phyloP scores from a whole-genome alignment of 2,888 invertebrate species.

The Eupithecia insigniata region DNA sequence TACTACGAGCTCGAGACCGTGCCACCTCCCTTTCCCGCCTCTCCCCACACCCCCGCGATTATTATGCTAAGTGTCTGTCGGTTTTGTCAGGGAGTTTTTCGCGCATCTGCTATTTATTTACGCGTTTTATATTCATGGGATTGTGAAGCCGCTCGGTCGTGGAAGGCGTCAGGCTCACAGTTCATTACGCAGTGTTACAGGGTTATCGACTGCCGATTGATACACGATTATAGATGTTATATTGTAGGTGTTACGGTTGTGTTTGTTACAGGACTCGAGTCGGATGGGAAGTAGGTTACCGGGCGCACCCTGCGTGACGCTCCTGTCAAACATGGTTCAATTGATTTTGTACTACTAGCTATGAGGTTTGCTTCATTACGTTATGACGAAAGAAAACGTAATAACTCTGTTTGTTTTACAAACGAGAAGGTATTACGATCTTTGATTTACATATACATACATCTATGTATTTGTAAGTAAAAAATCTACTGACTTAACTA shows the following conservation, averaged over 20 bases:
- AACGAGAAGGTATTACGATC: neutral
- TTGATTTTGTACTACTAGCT: slow-evolving; percentile 64
- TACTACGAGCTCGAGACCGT: slow-evolving; percentile 34
- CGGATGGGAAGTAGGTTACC: slow-evolving; percentile 62
- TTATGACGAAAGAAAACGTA: neutral
- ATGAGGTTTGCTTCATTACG: slow-evolving; percentile 5
- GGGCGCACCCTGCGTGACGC: slow-evolving; percentile 71
- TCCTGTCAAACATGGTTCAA: slow-evolving; percentile 66
- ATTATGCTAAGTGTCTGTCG: slow-evolving; percentile 82
- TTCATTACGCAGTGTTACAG: slow-evolving; percentile 76
- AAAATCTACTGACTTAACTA: neutral
- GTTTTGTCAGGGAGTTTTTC: slow-evolving; percentile 80
- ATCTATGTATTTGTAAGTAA: neutral
- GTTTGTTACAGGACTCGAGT: slow-evolving; percentile 33
- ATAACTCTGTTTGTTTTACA: neutral
- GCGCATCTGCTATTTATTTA: slow-evolving; percentile 85
- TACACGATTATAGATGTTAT: slow-evolving; percentile 53
- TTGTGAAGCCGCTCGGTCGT: slow-evolving; percentile 70
- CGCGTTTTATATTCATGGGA: slow-evolving; percentile 82
- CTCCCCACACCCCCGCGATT: slow-evolving; percentile 69
- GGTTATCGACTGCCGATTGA: slow-evolving; percentile 49
- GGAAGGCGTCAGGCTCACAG: slow-evolving; percentile 72
- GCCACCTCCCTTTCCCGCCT: slow-evolving; percentile 45
- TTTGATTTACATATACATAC: neutral
- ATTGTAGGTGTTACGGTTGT: slow-evolving; percentile 47